A percentile compares a stretch with the other conserved stretches of the same genome.
These are phyloP conservation scores for Cyrtorhinus lividipennis DNA, from an alignment of 1,140 invertebrate species.

Conservation along the genomic window DNA sequence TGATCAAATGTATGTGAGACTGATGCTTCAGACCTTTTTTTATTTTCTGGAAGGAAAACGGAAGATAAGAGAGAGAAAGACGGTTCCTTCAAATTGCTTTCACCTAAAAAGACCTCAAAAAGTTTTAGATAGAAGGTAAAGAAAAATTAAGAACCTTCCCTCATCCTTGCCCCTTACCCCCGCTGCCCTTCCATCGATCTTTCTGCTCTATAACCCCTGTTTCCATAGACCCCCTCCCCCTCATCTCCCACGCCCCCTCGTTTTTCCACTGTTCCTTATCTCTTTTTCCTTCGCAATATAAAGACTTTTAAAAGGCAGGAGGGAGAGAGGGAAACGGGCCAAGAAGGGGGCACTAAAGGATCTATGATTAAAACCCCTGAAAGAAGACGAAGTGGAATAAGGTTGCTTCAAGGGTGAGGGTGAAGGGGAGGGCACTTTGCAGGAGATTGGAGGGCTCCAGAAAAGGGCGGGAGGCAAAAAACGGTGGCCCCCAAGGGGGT, in stretches of 20 bases:
- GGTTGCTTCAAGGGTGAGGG: not conserved
- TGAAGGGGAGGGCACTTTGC: not conserved
- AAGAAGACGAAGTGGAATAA: not conserved
- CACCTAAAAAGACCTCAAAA: not conserved
- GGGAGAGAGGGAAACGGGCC: not conserved
- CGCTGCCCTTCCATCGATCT: not conserved
- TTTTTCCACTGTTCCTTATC: no score
- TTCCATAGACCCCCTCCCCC: not conserved
- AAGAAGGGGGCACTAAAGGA: not conserved
- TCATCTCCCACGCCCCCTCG: not conserved
- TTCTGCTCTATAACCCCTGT: not conserved
- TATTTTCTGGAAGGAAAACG: no score
- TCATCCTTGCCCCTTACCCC: not conserved
- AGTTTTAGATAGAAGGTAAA: not conserved
- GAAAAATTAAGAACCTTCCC: not conserved
- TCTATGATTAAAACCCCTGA: slow-evolving; percentile 14
- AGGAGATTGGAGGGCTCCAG: not conserved
- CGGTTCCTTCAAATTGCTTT: slow-evolving; percentile 2
- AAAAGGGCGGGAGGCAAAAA: not conserved
- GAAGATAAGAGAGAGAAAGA: no score
- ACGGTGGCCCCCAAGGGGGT: not conserved
- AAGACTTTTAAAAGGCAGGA: slow-evolving; percentile 9
- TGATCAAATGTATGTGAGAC: no score
- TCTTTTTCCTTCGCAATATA: slow-evolving; percentile 8
- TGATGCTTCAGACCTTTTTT: no score